phyloP scores from a whole-genome alignment of 1,140 invertebrate genomes.

The Galendromus occidentalis region DNA sequence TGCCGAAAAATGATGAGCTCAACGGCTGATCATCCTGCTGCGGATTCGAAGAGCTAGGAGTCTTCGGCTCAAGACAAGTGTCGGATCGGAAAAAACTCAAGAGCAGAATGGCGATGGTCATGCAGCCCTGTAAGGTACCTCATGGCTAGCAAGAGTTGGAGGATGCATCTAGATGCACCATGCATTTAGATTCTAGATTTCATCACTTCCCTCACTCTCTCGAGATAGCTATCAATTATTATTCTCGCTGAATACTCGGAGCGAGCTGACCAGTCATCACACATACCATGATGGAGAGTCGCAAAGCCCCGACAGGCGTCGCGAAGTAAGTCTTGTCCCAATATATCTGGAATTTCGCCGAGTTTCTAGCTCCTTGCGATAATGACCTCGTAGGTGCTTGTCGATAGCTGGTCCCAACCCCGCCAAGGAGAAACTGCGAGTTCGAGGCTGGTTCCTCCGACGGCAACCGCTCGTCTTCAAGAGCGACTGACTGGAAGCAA shows the following conservation, averaged over 20 bases:
- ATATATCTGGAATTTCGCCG: background rate
- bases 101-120: background rate
- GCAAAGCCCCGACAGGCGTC: background rate
- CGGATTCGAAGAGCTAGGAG: background rate
- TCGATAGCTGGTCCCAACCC: background rate
- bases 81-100: background rate
- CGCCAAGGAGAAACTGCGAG: background rate
- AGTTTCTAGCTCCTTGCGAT: background rate
- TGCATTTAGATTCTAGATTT: too few relatives aligned
- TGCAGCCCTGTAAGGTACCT: background rate
- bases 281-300: background rate
- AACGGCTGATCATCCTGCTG: background rate
- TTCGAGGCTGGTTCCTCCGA: background rate
- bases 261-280: background rate
- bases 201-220: too few relatives aligned
- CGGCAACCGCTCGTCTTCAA: background rate
- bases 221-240: too few relatives aligned
- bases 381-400: background rate
- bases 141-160: background rate
- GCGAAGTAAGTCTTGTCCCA: slow-evolving; percentile 8
- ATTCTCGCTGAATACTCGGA: too few relatives aligned
- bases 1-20: background rate
- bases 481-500: background rate
- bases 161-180: too few relatives aligned
- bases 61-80: background rate